Base-by-base conservation (phyloP, 2,113 vertebrate genomes). In the Heptranchias perlo region DNA sequence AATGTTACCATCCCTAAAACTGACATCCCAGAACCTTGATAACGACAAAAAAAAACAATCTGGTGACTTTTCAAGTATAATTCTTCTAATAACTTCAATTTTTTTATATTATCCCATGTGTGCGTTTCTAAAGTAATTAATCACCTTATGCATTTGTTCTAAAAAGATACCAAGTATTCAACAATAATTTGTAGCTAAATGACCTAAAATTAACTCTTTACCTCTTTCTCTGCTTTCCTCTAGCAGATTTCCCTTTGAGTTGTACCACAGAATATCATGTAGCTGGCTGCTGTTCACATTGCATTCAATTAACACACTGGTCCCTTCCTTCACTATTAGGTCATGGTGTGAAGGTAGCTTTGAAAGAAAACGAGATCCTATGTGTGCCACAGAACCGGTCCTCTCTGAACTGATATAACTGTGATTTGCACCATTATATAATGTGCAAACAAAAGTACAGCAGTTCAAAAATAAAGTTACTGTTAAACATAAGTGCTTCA, bases 301-400 rank as follows among this genome's bases (percentile, higher is more conserved):
- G 97, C 99, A 99, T 96, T 97, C 96, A 14, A 99, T 97, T 52
- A 98, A 96, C n/a, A 96, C n/a, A 96, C 97, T 98, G 96, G 97
- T 97, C 21, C 99, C 99, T 96, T 99, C 99, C 97, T 98, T 98
- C 95, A 97, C 98, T 97, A 98, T 98, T 58, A 99, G 94, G 96
- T 97, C 96, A 94, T 97, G 96, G 94, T 97, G 96, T 62, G 97
- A 96, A 91, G 97, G 96, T 67, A 97, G 96, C 95, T 96, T 96
- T 93, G 96, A 91, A 95, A 97, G 97, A 84, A 96, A 96, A 93
- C 35, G 61, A 44, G 94, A 35, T 93, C 89, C 76, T 97, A 96
- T 91, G 97, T 93, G 52, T 96, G 96, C 78, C 95, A 25, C 69
- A 82, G 31, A 61, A 61, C 73, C 95, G 95, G 5, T 91, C 87